Evolutionary conservation across 2,888 invertebrate species (phyloP).

Genomic region (Euproctis similis): DNA sequence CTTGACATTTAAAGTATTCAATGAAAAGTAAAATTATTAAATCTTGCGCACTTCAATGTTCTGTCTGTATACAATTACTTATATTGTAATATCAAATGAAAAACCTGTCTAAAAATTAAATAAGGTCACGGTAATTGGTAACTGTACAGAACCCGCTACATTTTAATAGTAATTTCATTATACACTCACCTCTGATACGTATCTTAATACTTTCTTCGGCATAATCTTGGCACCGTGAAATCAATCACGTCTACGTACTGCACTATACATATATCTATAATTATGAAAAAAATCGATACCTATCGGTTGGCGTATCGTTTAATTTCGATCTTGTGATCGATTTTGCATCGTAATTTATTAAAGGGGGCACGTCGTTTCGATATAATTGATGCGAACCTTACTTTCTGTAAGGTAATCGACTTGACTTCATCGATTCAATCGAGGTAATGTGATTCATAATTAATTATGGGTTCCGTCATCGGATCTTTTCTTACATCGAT

Average conservation of each 20-base stretch:
- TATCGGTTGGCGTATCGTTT: constrained; percentile 8
- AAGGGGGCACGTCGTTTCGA: constrained; percentile 22
- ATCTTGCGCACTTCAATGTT: no score
- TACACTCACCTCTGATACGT: constrained; percentile 3
- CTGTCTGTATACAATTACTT: no score
- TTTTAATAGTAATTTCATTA: constrained; percentile 3
- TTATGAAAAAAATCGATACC: constrained; percentile 2
- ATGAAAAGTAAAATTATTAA: no score
- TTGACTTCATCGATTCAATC: no score
- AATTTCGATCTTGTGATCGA: constrained; percentile 29
- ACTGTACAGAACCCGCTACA: constrained; percentile 1
- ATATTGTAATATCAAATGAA: no score
- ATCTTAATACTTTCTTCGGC: constrained; percentile 2
- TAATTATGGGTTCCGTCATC: no score
- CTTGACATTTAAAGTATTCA: no score
- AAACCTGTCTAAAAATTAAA: neutral
- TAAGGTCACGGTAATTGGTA: constrained; percentile 1
- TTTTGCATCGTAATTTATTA: constrained; percentile 29
- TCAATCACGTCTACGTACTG: constrained; percentile 14
- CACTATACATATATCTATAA: constrained; percentile 3
- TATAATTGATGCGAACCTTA: constrained; percentile 33
- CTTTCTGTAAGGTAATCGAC: constrained; percentile 40
- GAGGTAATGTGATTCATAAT: no score
- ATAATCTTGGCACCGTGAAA: constrained; percentile 3
- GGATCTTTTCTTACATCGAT: constrained; percentile 28